Conservation (phyloP, 2,113 vertebrate species). For the Lagenorhynchus albirostris region DNA sequence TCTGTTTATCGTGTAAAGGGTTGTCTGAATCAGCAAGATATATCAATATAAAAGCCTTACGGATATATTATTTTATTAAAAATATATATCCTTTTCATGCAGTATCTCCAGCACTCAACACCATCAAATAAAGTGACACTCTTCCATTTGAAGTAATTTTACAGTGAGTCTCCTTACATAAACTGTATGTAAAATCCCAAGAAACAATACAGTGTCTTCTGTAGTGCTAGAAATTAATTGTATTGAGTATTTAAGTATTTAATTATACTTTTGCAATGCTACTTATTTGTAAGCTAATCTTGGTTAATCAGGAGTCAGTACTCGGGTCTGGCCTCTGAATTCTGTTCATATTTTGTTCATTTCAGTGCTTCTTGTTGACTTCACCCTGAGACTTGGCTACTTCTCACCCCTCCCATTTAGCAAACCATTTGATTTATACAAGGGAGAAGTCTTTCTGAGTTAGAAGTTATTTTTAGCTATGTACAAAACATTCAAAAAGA, state of each 20-base stretch:
- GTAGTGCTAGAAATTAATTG: background rate
- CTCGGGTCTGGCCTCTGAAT: background rate
- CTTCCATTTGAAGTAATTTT: background rate
- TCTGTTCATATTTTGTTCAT: background rate
- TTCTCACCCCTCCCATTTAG: background rate
- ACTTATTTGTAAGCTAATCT: background rate
- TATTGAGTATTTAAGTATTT: background rate
- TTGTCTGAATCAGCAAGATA: background rate
- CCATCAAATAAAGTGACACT: background rate
- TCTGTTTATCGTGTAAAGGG: background rate
- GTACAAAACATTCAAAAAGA: constrained; percentile 51
- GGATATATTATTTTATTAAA: background rate
- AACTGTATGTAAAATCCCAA: background rate
- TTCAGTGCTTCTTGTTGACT: background rate
- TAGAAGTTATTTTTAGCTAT: constrained; percentile 57
- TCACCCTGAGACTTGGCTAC: background rate
- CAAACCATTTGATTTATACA: constrained; percentile 35
- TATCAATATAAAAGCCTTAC: background rate
- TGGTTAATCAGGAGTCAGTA: background rate
- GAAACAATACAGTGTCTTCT: background rate
- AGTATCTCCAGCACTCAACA: background rate
- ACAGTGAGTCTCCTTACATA: background rate
- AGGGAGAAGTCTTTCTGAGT: background rate
- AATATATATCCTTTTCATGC: background rate
- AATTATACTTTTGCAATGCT: background rate